phyloP scores from a whole-genome alignment of 2,888 invertebrate genomes.

The Thumatha senex region DNA sequence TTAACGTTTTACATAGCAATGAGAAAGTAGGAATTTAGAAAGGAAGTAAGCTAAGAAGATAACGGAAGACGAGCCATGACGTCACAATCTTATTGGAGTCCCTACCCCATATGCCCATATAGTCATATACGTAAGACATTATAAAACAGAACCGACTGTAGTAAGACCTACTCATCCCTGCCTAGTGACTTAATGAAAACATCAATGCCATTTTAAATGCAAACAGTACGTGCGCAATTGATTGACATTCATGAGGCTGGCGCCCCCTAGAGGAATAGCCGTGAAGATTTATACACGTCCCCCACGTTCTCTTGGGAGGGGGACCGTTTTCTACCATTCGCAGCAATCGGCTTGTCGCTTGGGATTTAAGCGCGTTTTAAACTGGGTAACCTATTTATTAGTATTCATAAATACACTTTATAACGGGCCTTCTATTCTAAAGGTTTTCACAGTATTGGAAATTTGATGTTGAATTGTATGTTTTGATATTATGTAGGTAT shows the following conservation, averaged over 20 bases:
- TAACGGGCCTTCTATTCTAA: background rate
- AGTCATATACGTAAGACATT: too few relatives aligned
- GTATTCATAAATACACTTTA: background rate
- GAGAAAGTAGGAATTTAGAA: too few relatives aligned
- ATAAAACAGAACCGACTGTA: too few relatives aligned
- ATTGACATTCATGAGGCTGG: slow-evolving; percentile 35
- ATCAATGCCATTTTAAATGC: background rate
- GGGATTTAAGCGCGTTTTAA: background rate
- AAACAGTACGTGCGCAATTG: slow-evolving; percentile 19
- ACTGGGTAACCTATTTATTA: background rate
- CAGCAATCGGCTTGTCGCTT: background rate
- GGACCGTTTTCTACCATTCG: background rate
- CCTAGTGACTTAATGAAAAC: background rate
- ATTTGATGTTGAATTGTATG: background rate
- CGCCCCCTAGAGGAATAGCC: slow-evolving; percentile 1
- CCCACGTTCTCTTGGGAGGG: background rate
- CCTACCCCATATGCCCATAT: too few relatives aligned
- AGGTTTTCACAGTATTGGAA: background rate
- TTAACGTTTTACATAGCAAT: too few relatives aligned
- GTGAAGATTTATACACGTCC: slow-evolving; percentile 13
- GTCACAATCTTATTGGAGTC: too few relatives aligned
- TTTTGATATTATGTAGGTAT: too few relatives aligned
- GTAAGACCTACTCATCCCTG: too few relatives aligned
- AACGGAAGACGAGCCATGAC: too few relatives aligned
- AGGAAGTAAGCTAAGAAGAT: too few relatives aligned